Evolutionary conservation across 2,113 vertebrate genomes (phyloP), one percentile per base, ranked within the genome.

Genomic region (Paedocypris sp.): DNA sequence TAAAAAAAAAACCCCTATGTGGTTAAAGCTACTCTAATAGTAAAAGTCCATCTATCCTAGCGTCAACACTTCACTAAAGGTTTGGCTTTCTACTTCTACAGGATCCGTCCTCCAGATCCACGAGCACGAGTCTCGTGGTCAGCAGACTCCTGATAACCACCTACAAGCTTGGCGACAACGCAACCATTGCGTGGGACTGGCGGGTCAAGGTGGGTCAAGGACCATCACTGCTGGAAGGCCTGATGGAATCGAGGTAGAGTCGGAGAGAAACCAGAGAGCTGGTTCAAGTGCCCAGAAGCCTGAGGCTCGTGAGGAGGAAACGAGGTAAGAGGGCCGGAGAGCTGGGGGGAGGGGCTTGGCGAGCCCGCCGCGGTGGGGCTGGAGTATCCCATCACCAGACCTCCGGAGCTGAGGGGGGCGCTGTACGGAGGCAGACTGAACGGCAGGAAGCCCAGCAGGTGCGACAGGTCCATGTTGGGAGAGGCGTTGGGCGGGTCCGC

Each of bases 191-290:
- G 15, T 58, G 11, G 35, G 52, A 58, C 56, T 31, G 35, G 39
- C n/a, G 25, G 49, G 23, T 39, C 19, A 49, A 25, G 33, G 43
- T 18, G 39, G 35, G 50, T 23, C 20, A 1, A n/a, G 28, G 23
- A n/a, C 29, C 49, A 12, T 33, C 64, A 86, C 74, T 85, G 83
- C 60, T 95, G 94, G 80, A 98, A 98, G 2, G 94, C 90, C 85
- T 98, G 94, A 80, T 96, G 94, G 76, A 97, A 98, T 74, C 93
- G 91, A 78, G 94, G 93, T 89, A 98, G 87, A 23, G 92, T 92
- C 68, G 91, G 91, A 64, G 88, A 87, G 78, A 92, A 84, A 7
- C 90, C 90, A 83, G 93, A 88, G 83, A 93, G 75, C 2, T 94
- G 91, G 73, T 91, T 92, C 73, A 97, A 88, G 28, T 91, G 84